Base-by-base conservation (phyloP, 2,888 invertebrate species). In the Timema podura region DNA sequence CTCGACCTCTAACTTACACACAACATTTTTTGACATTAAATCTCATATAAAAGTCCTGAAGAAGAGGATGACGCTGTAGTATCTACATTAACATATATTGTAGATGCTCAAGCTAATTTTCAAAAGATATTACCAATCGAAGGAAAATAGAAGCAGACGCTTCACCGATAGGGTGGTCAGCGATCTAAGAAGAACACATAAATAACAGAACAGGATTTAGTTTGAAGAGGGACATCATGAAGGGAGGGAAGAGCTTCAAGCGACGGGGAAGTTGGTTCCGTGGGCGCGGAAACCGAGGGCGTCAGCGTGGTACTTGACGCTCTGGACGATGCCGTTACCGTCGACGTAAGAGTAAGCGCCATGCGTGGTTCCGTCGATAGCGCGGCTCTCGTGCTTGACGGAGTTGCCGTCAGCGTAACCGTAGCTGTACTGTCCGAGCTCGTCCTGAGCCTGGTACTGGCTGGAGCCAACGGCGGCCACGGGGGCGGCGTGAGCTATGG, bases 361-460 rank as follows among this genome's bases (percentile, higher is more conserved):
- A 11, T 79, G 79, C n/a, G 81, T 82, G 61, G 78, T 75, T 1
- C 83, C 83, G 48, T 82, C 80, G 57, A 77, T 75, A 13, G 79
- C 78, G 72, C 81, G 78, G 59, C 79, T 74, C 73, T 84, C 84
- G 45, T 76, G 73, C 70, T 79, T 79, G 73, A 77, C 74, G 57
- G 77, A 76, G 44, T 74, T 73, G 30, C 75, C 76, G 68, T 77
- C 76, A 68, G 76, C 73, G 71, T 89, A 89, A 45, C 88, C 88
- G 77, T 86, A 87, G 72, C 83, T 82, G 79, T 86, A 86, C 75
- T 84, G 84, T 10, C 85, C 86, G 48, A 83, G 79, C 65, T 83
- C 84, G 77, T 89, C 86, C 80, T 88, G 88, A 66, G 85, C 82
- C 78, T 87, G 87, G 76, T 84, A 87, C 75, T 80, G 79, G 75